These are phyloP conservation scores for Leptopilina myrica DNA, from an alignment of 2,888 invertebrate genomes.

Conservation along the genomic window DNA sequence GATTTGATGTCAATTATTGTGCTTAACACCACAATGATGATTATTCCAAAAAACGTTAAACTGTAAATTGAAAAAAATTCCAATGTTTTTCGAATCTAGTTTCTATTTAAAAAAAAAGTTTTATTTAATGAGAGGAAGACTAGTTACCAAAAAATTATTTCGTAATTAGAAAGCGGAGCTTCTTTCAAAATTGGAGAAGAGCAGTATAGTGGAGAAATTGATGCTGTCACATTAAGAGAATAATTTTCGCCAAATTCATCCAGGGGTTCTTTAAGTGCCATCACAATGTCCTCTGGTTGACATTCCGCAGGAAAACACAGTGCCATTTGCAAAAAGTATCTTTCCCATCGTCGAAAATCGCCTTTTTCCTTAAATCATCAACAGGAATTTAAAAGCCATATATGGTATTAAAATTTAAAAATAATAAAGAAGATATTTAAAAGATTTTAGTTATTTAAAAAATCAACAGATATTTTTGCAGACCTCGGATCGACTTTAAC, in stretches of 20 bases:
- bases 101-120: too few species aligned
- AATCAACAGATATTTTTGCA: too few species aligned
- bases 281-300: conserved; percentile 78
- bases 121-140: too few species aligned
- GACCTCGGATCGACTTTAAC: too few species aligned
- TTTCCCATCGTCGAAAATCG: conserved; percentile 61
- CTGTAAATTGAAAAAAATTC: conserved; percentile 37
- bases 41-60: conserved; percentile 17
- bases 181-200: conserved; percentile 56
- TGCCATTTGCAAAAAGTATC: conserved; percentile 74
- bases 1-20: conserved; percentile 43
- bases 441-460: too few species aligned
- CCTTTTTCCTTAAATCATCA: conserved; percentile 62
- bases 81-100: background rate
- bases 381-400: too few species aligned
- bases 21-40: conserved; percentile 32
- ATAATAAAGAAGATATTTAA: too few species aligned
- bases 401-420: too few species aligned
- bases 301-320: conserved; percentile 82
- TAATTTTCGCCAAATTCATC: conserved; percentile 69
- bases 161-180: conserved; percentile 53
- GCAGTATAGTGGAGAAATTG: conserved; percentile 59
- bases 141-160: conserved; percentile 59
- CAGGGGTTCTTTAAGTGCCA: conserved; percentile 77
- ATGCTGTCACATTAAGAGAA: conserved; percentile 55